Base-by-base conservation (phyloP, 2,113 vertebrate species). In the Amblyornis subalaris region DNA sequence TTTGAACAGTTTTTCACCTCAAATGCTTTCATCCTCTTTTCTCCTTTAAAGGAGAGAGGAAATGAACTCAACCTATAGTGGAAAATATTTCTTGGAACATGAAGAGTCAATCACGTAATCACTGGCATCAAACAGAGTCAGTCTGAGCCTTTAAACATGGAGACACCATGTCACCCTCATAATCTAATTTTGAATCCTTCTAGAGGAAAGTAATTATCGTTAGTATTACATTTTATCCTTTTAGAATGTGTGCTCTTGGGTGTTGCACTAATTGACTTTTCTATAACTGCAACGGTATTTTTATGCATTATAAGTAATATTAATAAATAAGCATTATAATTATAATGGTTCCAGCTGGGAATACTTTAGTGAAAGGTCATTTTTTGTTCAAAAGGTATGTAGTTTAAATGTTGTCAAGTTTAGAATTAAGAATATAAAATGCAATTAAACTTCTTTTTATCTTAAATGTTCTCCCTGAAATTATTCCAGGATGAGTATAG, bases 261-360 rank as follows among this genome's bases (percentile, higher is more conserved):
- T 76, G 12, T 79, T 92, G 10, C 8, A 64, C 70, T 91, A 94
- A 93, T 22, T 96, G 36, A 73, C 61, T 94, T 96, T 93, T 90
- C 28, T 79, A 40, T 80, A 88, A 73, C 42, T 62, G 22, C 24
- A 82, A 71, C 70, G 40, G 29, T 66, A 85, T 93, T 93, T 96
- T 88, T 85, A 47, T 65, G n/a, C 24, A 66, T 44, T 93, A 47
- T 64, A 81, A 73, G 57, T 54, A n/a, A 36, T 88, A 89, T 89
- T 93, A 94, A 82, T 79, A 95, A 96, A 90, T 93, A 96, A 94
- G 2, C 29, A 28, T 40, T 85, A 51, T 48, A 60, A 89, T 88
- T 73, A 65, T 42, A 87, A 92, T 72, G 8, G 4, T 51, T 78
- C 57, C 73, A 89, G 13, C 28, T 81, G 72, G 26, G 47, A 90